Percentiles rank a stretch among this genome's conserved stretches.
Evolutionary conservation across 2,797 vertebrate species (phyloP).

Genomic region (Graptemys geographica): DNA sequence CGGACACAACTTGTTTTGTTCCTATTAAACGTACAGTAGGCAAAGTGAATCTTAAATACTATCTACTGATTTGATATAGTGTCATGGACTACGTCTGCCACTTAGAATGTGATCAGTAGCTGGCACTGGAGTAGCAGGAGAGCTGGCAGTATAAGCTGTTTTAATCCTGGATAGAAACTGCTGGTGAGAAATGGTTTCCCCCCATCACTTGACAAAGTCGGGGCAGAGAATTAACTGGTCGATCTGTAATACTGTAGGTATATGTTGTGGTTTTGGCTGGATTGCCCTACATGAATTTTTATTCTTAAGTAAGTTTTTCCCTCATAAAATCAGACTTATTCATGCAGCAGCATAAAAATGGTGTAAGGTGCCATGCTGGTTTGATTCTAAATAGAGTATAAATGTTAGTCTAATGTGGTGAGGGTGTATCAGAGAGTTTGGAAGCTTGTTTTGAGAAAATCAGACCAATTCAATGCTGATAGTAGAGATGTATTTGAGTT

Average conservation of each 20-base stretch:
- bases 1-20: conserved; percentile 12
- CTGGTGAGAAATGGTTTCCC: too few species aligned
- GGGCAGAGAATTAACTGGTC: background rate
- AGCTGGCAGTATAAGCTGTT: background rate
- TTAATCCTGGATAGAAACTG: too few species aligned
- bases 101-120: background rate
- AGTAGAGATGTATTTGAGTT: too few species aligned
- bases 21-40: too few species aligned
- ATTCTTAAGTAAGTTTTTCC: background rate
- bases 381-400: background rate
- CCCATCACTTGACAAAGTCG: background rate
- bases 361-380: background rate
- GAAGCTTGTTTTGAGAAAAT: too few species aligned
- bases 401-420: background rate
- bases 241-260: background rate
- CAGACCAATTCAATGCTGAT: too few species aligned
- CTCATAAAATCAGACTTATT: background rate
- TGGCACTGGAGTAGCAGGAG: conserved; percentile 5
- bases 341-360: background rate
- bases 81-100: too few species aligned
- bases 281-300: background rate
- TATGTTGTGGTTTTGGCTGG: background rate
- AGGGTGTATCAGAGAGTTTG: background rate
- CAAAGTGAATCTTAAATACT: too few species aligned
- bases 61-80: too few species aligned